Base-by-base conservation (phyloP, 2,888 invertebrate genomes). In the Diplolepis rosae region DNA sequence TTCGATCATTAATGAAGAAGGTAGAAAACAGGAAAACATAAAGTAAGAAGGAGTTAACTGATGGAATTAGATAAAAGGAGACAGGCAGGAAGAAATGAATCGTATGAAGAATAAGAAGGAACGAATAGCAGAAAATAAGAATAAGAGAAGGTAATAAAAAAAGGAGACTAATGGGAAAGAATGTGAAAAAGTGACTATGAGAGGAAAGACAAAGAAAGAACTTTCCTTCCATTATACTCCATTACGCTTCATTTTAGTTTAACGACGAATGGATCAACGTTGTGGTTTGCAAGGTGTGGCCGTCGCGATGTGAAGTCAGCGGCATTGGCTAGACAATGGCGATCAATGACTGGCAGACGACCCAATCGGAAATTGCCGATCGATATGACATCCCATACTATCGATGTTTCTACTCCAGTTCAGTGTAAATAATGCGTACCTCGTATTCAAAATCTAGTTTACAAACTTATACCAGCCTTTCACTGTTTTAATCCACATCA, bases 181-280 rank as follows among this genome's bases (percentile, higher is more conserved):
- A 18, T 22, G 32, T 30, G 51, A 51, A 28, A 61, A 24, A 61
- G 61, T 24, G 61, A 61, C 61, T 24, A 32, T 39, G n/a, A 61
- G 24, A 35, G 32, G 35, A 56, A 22, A 24, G 35, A 61, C 61
- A 61, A 61, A 61, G 35, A 61, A 13, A 61, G 39, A 35, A 39
- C 61, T 48, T 69, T 71, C 69, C 77, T 73, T 70, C 84, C 82
- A 84, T 85, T 85, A 83, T 72, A 48, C 78, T 79, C 83, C 81
- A 87, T 87, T 85, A 88, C 78, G 76, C 76, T 84, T 84, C 75
- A 82, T 85, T 85, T 84, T 84, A 79, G 78, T 83, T 80, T 79
- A 84, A 83, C 80, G 77, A 79, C 75, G 75, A 77, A 78, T 68
- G 76, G 70, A 81, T 82, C 81, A 76, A 78, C 76, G 76, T 74